Evolutionary conservation across 2,797 vertebrate species (phyloP).

Genomic region (Echeneis naucrates): DNA sequence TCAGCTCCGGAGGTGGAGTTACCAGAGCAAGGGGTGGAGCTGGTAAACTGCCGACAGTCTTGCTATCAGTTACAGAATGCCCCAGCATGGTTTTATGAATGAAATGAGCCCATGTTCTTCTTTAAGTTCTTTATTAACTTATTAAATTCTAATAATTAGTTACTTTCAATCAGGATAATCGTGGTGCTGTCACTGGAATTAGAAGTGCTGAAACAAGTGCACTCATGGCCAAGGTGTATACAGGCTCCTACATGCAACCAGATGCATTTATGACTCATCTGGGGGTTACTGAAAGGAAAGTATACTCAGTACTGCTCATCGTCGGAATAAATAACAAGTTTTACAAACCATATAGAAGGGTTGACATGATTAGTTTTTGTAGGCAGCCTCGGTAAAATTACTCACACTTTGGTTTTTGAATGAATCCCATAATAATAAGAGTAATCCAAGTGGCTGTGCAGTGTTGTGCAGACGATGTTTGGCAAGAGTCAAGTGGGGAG

Average conservation of each 20-base stretch:
- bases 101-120: conserved; percentile 24
- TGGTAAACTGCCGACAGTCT: conserved; percentile 29
- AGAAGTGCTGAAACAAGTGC: conserved; percentile 52
- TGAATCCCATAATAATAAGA: conserved; percentile 57
- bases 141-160: conserved; percentile 18
- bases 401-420: conserved; percentile 51
- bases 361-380: conserved; percentile 59
- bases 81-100: conserved; percentile 50
- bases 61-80: conserved; percentile 1
- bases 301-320: conserved; percentile 37
- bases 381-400: conserved; percentile 49
- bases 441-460: conserved; percentile 33
- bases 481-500: conserved; percentile 23
- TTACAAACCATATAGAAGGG: conserved; percentile 56
- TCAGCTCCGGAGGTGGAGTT: conserved; percentile 65
- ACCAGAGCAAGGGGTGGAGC: conserved; percentile 27
- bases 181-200: neutral
- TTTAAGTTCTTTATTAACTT: neutral
- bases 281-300: conserved; percentile 53
- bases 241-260: conserved; percentile 63
- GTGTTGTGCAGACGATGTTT: conserved; percentile 11
- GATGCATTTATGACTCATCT: conserved; percentile 63
- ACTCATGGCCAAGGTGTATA: conserved; percentile 28
- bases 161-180: conserved; percentile 24
- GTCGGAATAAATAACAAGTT: conserved; percentile 64